Evolutionary conservation across 2,113 vertebrate species (phyloP).

Genomic region (Dermatemys mawii): DNA sequence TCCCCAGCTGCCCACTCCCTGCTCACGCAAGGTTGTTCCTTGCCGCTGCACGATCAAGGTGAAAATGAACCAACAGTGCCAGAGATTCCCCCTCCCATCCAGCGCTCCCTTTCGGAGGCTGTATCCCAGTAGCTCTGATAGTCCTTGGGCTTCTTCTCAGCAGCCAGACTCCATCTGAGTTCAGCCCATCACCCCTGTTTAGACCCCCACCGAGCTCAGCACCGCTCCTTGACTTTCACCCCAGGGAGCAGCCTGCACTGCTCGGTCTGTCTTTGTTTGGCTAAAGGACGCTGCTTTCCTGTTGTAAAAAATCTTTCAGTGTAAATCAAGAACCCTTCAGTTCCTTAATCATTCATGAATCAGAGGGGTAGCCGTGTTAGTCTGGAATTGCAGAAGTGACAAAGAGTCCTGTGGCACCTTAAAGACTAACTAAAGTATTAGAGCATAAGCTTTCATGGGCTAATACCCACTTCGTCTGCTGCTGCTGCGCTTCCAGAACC

Average conservation of each 20-base stretch:
- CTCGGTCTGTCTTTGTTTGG: background rate
- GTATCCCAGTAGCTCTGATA: no score
- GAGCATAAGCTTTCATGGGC: no score
- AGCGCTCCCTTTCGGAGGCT: rapidly evolving
- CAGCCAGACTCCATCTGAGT: no score
- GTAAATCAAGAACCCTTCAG: background rate
- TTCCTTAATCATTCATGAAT: no score
- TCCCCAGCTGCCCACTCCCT: background rate
- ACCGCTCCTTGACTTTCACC: background rate
- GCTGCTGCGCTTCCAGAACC: background rate
- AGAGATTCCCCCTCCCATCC: background rate
- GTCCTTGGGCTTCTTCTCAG: no score
- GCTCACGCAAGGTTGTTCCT: background rate
- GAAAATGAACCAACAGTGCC: rapidly evolving
- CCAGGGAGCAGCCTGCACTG: rapidly evolving
- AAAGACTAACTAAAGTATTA: no score
- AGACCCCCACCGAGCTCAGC: background rate
- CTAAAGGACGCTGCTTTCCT: background rate
- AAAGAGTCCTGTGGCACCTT: no score
- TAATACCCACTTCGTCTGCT: no score
- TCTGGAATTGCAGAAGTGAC: no score
- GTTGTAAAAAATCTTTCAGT: rapidly evolving
- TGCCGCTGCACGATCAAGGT: background rate
- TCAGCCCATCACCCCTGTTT: background rate
- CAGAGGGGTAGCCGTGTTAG: no score